Percentiles rank a stretch among this genome's conserved stretches.
These are phyloP conservation scores for Paracentrotus lividus DNA, from an alignment of 53 echinoderm and acorn worm species.

Conservation along the genomic window DNA sequence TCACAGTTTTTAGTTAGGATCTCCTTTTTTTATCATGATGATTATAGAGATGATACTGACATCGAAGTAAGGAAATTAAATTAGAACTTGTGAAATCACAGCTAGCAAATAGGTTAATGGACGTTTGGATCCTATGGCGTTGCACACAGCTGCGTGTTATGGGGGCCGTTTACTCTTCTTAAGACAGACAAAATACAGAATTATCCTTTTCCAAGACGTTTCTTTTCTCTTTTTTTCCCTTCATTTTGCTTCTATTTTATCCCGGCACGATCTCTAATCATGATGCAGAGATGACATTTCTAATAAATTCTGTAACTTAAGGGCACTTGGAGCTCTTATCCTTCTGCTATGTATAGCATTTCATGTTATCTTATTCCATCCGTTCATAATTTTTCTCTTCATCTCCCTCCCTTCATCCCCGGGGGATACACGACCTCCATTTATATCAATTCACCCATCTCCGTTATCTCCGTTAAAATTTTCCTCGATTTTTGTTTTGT, in stretches of 20 bases:
- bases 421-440: conserved; percentile 61
- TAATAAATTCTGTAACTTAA: conserved; percentile 59
- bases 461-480: conserved; percentile 17
- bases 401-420: neutral
- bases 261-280: conserved; percentile 43
- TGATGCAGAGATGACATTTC: conserved; percentile 53
- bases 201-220: conserved; percentile 17
- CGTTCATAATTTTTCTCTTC: neutral
- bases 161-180: neutral
- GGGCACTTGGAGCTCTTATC: conserved; percentile 1
- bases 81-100: conserved; percentile 31
- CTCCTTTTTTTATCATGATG: neutral
- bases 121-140: neutral
- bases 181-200: conserved; percentile 24
- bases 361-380: conserved; percentile 43
- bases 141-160: conserved; percentile 42
- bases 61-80: neutral
- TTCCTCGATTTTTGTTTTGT: conserved; percentile 34
- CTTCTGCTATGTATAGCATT: neutral
- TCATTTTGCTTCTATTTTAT: too few species aligned
- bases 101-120: conserved; percentile 36
- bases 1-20: neutral
- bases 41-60: neutral
- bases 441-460: conserved; percentile 67
- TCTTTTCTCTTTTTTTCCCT: too few species aligned